Evolutionary conservation across 2,888 invertebrate species (phyloP).

Genomic region (Neoscelio sp.): DNA sequence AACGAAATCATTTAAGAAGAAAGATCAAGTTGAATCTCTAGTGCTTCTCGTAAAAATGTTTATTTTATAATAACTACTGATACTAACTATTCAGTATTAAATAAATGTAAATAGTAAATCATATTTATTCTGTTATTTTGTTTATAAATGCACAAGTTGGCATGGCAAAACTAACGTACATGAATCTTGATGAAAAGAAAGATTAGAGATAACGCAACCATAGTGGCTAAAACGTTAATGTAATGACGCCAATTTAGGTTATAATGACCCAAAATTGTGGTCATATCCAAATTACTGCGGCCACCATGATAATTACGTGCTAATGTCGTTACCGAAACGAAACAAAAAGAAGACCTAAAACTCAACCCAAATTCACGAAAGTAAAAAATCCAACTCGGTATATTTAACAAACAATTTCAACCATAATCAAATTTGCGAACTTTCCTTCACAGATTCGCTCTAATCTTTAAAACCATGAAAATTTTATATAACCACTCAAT

Average conservation of each 20-base stretch:
- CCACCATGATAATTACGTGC: not conserved
- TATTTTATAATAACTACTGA: too few species aligned
- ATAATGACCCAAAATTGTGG: slow-evolving; percentile 1
- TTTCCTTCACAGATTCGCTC: slow-evolving; percentile 24
- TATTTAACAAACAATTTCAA: slow-evolving; percentile 23
- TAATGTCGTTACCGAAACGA: not conserved
- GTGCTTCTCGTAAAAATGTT: too few species aligned
- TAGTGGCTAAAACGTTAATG: not conserved
- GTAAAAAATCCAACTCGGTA: too few species aligned
- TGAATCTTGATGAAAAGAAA: not conserved
- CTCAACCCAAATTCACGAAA: too few species aligned
- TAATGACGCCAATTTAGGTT: not conserved
- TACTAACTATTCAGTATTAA: too few species aligned
- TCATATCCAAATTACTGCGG: not conserved
- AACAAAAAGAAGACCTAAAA: not conserved
- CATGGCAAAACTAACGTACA: too few species aligned
- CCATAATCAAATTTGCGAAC: slow-evolving; percentile 37
- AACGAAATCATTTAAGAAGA: too few species aligned
- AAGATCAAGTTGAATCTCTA: too few species aligned
- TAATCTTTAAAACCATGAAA: slow-evolving; percentile 48
- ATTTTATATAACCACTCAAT: slow-evolving; percentile 50
- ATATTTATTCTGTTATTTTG: too few species aligned
- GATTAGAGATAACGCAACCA: not conserved
- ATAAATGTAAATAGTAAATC: too few species aligned
- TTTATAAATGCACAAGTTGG: too few species aligned